These are phyloP conservation scores for Drosophila suboccidentalis DNA, from an alignment of 2,888 invertebrate species.

Conservation along the genomic window DNA sequence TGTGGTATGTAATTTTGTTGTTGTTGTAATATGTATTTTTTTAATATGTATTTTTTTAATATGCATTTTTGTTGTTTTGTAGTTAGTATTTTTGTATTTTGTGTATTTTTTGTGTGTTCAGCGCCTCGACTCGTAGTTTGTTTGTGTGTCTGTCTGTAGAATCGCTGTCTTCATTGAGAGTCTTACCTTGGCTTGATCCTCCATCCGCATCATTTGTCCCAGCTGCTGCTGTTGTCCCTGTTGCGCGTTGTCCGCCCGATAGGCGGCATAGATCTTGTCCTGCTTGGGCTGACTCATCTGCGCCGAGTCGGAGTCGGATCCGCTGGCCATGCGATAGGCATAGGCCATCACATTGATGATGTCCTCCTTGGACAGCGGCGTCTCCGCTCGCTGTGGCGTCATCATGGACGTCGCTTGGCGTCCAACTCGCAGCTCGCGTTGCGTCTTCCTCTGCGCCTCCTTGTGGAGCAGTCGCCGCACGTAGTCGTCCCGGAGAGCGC, in stretches of 20 bases:
- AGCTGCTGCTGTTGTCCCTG: no score
- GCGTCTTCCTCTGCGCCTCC: conserved; percentile 62
- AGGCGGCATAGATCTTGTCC: conserved; percentile 54
- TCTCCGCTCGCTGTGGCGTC: not conserved
- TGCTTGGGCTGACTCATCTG: conserved; percentile 23
- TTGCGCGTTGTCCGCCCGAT: conserved; percentile 14
- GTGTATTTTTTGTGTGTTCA: no score
- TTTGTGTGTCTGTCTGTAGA: no score
- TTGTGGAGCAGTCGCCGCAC: conserved; percentile 76
- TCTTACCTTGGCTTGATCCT: no score
- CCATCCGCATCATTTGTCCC: no score
- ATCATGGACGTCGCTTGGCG: conserved; percentile 55
- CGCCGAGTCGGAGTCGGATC: conserved; percentile 14
- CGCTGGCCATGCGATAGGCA: conserved; percentile 78
- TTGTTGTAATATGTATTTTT: no score
- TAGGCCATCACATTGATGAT: conserved; percentile 77
- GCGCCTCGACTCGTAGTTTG: no score
- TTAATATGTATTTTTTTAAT: no score
- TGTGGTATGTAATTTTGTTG: no score
- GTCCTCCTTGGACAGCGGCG: conserved; percentile 73
- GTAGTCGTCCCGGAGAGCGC: conserved; percentile 79
- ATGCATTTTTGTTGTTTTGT: no score
- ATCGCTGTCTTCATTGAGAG: no score
- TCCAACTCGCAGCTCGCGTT: not conserved
- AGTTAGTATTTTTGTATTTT: no score